Conservation (phyloP, 2,113 vertebrate genomes). For the Sylvilagus bachmani region DNA sequence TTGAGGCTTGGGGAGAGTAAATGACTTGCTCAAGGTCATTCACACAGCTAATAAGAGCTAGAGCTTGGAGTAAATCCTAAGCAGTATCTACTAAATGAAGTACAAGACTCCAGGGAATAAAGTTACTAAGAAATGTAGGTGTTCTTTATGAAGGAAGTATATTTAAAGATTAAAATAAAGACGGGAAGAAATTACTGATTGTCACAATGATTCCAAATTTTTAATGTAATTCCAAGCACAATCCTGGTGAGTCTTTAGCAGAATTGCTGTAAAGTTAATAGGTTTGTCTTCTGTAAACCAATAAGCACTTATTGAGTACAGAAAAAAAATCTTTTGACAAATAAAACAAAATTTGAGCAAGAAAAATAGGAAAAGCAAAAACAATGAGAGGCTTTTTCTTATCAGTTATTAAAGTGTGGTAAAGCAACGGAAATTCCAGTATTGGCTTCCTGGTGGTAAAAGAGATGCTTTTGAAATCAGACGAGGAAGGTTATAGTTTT, state of each 20-base stretch:
- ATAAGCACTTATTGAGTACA: neutral
- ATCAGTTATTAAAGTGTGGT: neutral
- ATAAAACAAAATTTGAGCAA: slow-evolving; percentile 2
- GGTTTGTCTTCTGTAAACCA: neutral
- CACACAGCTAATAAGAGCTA: neutral
- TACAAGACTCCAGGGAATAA: neutral
- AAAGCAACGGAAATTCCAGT: neutral
- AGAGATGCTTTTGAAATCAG: neutral
- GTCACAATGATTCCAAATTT: slow-evolving; percentile 10
- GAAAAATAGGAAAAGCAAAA: slow-evolving; percentile 22
- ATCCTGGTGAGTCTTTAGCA: neutral
- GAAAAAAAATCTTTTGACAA: neutral
- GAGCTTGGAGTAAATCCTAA: neutral
- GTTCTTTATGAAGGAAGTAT: slow-evolving; percentile 20
- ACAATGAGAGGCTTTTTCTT: neutral
- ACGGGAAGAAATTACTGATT: neutral
- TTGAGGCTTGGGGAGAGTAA: neutral
- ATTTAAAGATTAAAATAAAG: slow-evolving; percentile 13
- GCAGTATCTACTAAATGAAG: neutral
- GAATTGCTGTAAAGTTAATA: slow-evolving; percentile 44
- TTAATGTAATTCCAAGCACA: slow-evolving; percentile 37
- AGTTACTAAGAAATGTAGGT: slow-evolving; percentile 28
- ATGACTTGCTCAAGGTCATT: neutral
- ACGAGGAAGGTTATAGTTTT: neutral
- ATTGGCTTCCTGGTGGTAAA: neutral